Percentiles rank a stretch among this genome's conserved stretches.
Conservation (phyloP, 2,113 vertebrate species). For the Halcyon malimbica region DNA sequence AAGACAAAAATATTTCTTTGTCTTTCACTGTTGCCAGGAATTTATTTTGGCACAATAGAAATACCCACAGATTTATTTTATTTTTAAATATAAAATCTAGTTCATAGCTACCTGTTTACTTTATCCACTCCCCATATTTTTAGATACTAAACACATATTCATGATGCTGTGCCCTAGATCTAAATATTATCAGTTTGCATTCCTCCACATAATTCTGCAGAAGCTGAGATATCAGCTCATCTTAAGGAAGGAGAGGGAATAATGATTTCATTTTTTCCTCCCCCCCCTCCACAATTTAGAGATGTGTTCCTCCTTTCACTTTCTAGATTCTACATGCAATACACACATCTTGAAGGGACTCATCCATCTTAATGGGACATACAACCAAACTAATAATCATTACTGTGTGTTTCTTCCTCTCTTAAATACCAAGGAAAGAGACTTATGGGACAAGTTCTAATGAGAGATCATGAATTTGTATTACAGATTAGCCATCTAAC, state of each 20-base stretch:
- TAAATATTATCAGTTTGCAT: neutral
- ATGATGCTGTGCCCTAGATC: neutral
- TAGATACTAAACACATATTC: neutral
- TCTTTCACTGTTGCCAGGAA: neutral
- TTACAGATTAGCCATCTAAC: neutral
- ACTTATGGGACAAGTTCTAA: neutral
- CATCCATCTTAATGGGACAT: neutral
- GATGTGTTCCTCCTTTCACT: neutral
- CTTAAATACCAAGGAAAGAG: neutral
- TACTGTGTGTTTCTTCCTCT: neutral
- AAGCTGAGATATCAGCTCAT: neutral
- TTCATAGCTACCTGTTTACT: neutral
- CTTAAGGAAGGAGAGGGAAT: neutral
- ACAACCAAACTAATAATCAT: neutral
- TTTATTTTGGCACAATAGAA: conserved; percentile 39
- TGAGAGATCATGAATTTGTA: neutral
- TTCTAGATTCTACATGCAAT: neutral
- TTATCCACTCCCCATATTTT: neutral
- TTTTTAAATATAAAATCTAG: neutral
- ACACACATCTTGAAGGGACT: neutral
- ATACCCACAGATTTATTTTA: neutral
- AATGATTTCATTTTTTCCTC: neutral
- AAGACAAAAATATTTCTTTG: neutral
- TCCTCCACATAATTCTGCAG: neutral
- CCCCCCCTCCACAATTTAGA: neutral